Evolutionary conservation across 2,797 vertebrate genomes (phyloP).

Genomic region (Acomys russatus): DNA sequence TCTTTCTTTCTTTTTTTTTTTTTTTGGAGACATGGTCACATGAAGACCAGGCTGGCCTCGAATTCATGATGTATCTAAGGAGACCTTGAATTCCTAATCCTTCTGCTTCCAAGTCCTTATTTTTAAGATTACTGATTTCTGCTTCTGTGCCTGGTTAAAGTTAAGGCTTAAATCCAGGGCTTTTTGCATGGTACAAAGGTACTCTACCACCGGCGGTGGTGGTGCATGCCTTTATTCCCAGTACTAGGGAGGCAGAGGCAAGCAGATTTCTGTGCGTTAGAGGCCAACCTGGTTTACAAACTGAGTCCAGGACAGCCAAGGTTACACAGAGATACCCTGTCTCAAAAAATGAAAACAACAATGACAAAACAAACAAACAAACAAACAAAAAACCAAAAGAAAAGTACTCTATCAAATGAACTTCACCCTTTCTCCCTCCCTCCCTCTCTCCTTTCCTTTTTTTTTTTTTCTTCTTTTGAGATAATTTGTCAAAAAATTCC

Average conservation of each 20-base stretch:
- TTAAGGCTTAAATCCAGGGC: neutral
- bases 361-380: too few species aligned
- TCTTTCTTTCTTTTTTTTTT: neutral
- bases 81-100: neutral
- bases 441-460: too few species aligned
- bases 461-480: neutral
- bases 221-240: too few species aligned
- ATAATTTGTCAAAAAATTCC: neutral
- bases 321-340: too few species aligned
- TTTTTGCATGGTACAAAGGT: neutral
- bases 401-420: neutral
- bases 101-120: neutral
- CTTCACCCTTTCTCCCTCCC: neutral
- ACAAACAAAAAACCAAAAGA: too few species aligned
- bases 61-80: neutral
- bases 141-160: neutral
- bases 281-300: too few species aligned
- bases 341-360: too few species aligned
- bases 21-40: neutral
- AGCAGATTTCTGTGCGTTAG: too few species aligned
- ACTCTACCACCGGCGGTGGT: neutral
- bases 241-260: too few species aligned
- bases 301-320: too few species aligned
- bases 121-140: neutral
- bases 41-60: neutral